Evolutionary conservation across 23 tunicate species (phyloP).

Genomic region (Ascidia mentula): DNA sequence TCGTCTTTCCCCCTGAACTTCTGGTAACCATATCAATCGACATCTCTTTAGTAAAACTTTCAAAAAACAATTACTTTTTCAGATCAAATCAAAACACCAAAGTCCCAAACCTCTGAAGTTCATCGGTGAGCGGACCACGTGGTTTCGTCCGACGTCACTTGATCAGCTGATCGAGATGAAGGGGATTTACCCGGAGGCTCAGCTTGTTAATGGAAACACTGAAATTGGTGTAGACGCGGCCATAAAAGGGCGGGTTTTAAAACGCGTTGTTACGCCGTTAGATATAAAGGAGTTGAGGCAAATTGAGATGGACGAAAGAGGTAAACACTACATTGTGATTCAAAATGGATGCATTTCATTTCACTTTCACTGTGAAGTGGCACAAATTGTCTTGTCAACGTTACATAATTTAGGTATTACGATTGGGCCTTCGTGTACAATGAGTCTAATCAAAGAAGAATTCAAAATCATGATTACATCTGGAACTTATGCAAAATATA

Average conservation of each 20-base stretch:
- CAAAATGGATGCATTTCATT: no score
- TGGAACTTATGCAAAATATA: neutral
- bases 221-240: conserved; percentile 90
- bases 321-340: no score
- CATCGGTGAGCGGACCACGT: conserved; percentile 77
- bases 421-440: conserved; percentile 80
- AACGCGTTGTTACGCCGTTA: conserved; percentile 39
- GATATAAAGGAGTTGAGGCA: conserved; percentile 44
- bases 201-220: conserved; percentile 89
- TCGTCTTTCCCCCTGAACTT: conserved; percentile 88
- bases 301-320: conserved; percentile 27
- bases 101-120: conserved; percentile 39
- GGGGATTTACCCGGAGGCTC: conserved; percentile 62
- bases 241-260: conserved; percentile 62
- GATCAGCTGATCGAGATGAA: conserved; percentile 60
- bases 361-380: no score
- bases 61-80: no score
- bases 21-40: no score
- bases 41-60: no score
- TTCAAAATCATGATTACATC: conserved; percentile 8
- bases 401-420: no score
- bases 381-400: no score
- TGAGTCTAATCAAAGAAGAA: conserved; percentile 32
- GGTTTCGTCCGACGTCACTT: conserved; percentile 79
- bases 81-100: conserved; percentile 9